Evolutionary conservation across 2,113 vertebrate genomes (phyloP), one percentile per base, ranked within the genome.

Genomic region (Canis aureus): DNA sequence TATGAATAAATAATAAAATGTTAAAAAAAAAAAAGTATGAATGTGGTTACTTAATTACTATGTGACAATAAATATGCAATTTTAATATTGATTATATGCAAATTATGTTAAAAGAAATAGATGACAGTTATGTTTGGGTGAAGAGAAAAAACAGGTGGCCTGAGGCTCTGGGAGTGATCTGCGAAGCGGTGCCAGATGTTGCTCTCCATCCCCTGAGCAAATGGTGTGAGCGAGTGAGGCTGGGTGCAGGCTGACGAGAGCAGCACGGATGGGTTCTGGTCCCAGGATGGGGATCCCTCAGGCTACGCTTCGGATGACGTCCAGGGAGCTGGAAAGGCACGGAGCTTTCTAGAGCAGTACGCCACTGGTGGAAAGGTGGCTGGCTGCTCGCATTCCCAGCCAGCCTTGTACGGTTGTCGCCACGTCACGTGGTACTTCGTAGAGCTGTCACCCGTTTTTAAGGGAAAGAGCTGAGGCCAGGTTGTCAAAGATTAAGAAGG

Each of bases 51-150:
- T 74, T 85, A 82, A 82, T 91, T 20, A 62, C 12, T n/a, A 66
- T 89, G 8, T 92, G 29, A 73, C 89, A 78, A 38, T 74, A 67
- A 55, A 23, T 96, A 53, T 20, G 7, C 15, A 78, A 4, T 85
- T 93, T 96, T 95, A 96, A 80, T 90, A 64, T 90, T 95, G 38
- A 66, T 92, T 73, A 29, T 62, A 66, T 73, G 71, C 59, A 95
- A 95, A 95, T 93, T 20, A 20, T 66, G 67, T 81, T 51, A 78
- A 91, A 82, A 91, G 53, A 53, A 90, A 13, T 71, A 73, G 81
- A 20, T 73, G n/a, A 94, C 73, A 23, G 7, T 94, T 95, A 73
- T 57, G 2, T 23, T 82, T 16, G 7, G 64, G n/a, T 43, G 43
- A 2, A 11, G 2, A 55, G 67, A 32, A 32, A 13, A 91, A 67